These are phyloP conservation scores for Lycocerus yunnanus DNA, from an alignment of 2,888 invertebrate genomes.

Conservation along the genomic window DNA sequence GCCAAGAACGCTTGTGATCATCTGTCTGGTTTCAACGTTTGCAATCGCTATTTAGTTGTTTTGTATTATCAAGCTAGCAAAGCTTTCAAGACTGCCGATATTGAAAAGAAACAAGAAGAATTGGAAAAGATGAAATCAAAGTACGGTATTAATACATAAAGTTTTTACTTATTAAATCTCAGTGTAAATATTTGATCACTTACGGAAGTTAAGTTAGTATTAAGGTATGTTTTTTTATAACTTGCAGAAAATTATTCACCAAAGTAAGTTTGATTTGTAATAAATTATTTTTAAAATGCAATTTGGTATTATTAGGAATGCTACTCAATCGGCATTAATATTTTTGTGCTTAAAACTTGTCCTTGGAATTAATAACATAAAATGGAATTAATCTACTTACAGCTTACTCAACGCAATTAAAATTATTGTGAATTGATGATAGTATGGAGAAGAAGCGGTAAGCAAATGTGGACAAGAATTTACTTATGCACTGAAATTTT, in stretches of 20 bases:
- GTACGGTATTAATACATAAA: constrained; percentile 69
- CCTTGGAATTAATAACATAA: no score
- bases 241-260: not conserved
- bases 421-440: no score
- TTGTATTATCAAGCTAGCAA: constrained; percentile 96
- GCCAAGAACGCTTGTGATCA: constrained; percentile 99
- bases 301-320: no score
- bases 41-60: constrained; percentile 98
- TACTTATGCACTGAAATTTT: no score
- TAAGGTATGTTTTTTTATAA: not conserved
- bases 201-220: not conserved
- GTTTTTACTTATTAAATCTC: not conserved
- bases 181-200: not conserved
- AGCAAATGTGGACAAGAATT: no score
- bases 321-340: no score
- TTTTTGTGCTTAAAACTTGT: no score
- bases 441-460: no score
- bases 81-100: constrained; percentile 93
- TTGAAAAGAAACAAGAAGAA: constrained; percentile 95
- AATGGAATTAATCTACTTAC: no score
- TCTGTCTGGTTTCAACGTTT: constrained; percentile 97
- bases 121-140: constrained; percentile 94
- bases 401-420: no score
- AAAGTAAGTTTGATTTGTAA: not conserved
- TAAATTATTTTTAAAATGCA: not conserved